Evolutionary conservation across 2,888 invertebrate species (phyloP), one percentile per base, ranked within the genome.

Genomic region (Acanthosepion lycidas): DNA sequence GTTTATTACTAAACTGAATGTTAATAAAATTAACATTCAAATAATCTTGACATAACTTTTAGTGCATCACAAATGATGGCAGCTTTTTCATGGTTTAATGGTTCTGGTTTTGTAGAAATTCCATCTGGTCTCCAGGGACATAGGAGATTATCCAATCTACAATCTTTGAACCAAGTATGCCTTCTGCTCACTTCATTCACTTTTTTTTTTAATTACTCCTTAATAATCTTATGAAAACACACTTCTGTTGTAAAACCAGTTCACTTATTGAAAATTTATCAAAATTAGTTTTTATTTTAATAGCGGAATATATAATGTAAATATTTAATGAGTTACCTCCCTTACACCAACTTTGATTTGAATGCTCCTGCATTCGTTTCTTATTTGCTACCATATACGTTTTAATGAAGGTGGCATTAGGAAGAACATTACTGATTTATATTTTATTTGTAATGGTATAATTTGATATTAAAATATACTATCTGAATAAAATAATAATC

Each of bases 111-210:
- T 78, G 78, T 78, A 78, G n/a, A 78, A 78, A 78, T 78, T 78
- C n/a, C n/a, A 78, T 78, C 78, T 33, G 78, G n/a, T 78, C 78
- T 78, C 78, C 78, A 78, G 33, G 78, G 78, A 78, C 78, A 78
- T 78, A 78, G 78, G 78, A 78, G 78, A 78, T 15, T n/a, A 12
- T 78, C 5, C 78, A n/a, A 33, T n/a, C 78, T 78, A 15, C 18
- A 15, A 78, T 15, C 78, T 42, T 78, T 78, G 78, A 78, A 78
- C n/a, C 28, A 28, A 78, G n/a, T 78, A 78, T 78, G n/a, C n/a
- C n/a, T 55, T 23, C 59, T 78, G 33, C 15, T 78, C 9, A 8
- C 3, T 78, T n/a, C 20, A 18, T 5, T 20, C 15, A 15, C 4
- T 18, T 20, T 78, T 8, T 78, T 15, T 33, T 78, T 33, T 78